Percentiles rank a stretch among this genome's conserved stretches.
These are phyloP conservation scores for Propithecus coquereli DNA, from an alignment of 2,113 vertebrate species.

Conservation along the genomic window DNA sequence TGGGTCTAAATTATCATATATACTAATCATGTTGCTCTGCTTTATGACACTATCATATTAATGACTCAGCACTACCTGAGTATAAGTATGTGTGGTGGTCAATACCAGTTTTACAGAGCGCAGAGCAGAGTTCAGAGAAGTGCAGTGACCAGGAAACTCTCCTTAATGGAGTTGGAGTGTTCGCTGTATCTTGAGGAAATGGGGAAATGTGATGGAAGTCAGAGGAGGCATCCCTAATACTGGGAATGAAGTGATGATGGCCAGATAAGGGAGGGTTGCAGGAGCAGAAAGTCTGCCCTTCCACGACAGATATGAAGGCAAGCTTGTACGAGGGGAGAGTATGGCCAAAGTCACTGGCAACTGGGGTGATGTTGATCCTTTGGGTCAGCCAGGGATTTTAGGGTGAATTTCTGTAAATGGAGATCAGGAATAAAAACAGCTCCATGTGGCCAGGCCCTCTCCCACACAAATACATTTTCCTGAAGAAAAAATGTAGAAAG, in stretches of 20 bases:
- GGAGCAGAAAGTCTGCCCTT: neutral
- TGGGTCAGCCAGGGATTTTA: conserved; percentile 60
- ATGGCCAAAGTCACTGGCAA: neutral
- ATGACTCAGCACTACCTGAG: neutral
- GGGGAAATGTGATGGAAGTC: neutral
- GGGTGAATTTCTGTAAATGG: conserved; percentile 75
- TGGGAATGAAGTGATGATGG: neutral
- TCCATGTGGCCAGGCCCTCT: conserved; percentile 79
- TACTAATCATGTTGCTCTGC: neutral
- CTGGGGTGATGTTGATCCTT: conserved; percentile 44
- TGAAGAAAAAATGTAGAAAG: conserved; percentile 19
- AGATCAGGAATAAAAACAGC: conserved; percentile 74
- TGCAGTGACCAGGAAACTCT: neutral
- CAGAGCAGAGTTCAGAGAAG: neutral
- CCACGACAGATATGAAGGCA: neutral
- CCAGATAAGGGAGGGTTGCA: neutral
- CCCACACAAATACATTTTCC: conserved; percentile 76
- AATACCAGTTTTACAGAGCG: neutral
- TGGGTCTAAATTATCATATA: neutral
- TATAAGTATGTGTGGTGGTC: neutral
- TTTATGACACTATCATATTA: neutral
- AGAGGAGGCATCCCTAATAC: neutral
- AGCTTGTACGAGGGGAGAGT: conserved; percentile 33
- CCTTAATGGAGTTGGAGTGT: neutral
- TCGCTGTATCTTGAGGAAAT: neutral